Evolutionary conservation across 2,797 vertebrate genomes (phyloP).

Genomic region (Periparus ater): DNA sequence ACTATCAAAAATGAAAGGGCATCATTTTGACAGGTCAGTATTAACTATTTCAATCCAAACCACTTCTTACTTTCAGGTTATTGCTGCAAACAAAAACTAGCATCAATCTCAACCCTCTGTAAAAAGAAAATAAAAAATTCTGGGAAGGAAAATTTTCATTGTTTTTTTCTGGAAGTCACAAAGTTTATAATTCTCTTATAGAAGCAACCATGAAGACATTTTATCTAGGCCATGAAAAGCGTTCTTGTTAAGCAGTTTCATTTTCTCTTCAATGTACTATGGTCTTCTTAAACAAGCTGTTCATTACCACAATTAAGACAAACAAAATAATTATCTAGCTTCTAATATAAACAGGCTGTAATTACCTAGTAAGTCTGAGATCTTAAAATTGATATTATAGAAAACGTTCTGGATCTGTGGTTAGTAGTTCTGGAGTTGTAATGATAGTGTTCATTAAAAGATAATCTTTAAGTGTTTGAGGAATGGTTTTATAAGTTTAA

Average conservation of each 20-base stretch:
- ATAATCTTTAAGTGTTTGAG: background rate
- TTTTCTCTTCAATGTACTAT: background rate
- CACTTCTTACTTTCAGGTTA: background rate
- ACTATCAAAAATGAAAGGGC: background rate
- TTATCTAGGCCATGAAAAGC: background rate
- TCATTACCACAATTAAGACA: background rate
- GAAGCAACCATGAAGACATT: background rate
- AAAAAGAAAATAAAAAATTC: background rate
- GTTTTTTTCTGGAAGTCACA: background rate
- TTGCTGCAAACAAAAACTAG: background rate
- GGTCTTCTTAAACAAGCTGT: background rate
- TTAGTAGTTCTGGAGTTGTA: background rate
- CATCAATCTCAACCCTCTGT: background rate
- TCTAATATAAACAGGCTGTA: background rate
- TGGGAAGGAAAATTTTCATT: background rate
- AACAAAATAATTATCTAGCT: background rate
- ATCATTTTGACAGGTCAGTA: background rate
- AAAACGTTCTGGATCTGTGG: background rate
- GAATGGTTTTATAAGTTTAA: background rate
- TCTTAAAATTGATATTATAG: background rate
- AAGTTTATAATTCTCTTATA: background rate
- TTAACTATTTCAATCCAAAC: background rate
- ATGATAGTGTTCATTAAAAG: background rate
- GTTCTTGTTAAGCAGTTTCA: background rate
- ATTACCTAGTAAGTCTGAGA: background rate